Evolutionary conservation across 2,888 invertebrate genomes (phyloP).

Genomic region (Boloria euphrosyne): DNA sequence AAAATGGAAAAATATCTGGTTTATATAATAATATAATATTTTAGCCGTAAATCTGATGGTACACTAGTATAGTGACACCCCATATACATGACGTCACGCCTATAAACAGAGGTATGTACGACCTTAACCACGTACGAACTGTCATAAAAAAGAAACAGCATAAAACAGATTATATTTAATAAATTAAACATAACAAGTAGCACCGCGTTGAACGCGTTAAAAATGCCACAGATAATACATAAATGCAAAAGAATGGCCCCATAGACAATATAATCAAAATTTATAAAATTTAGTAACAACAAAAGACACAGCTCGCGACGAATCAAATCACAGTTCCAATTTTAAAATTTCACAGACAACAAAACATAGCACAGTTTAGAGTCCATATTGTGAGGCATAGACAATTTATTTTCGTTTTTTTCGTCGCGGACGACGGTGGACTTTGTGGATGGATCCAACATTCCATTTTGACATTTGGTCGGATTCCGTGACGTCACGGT

Average conservation of each 20-base stretch:
- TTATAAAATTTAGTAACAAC: slow-evolving; percentile 38
- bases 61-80: slow-evolving; percentile 84
- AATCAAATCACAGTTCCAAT: slow-evolving; percentile 72
- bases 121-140: slow-evolving; percentile 84
- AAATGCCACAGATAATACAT: slow-evolving; percentile 60
- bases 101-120: slow-evolving; percentile 90
- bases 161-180: slow-evolving; percentile 57
- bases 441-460: slow-evolving; percentile 77
- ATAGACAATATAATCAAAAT: slow-evolving; percentile 16
- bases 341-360: slow-evolving; percentile 52
- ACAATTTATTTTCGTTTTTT: slow-evolving; percentile 78
- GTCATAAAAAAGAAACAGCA: slow-evolving; percentile 54
- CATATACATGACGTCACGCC: slow-evolving; percentile 95
- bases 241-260: slow-evolving; percentile 51
- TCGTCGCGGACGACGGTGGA: slow-evolving; percentile 80
- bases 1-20: slow-evolving; percentile 5
- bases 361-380: slow-evolving; percentile 44
- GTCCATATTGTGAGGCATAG: slow-evolving; percentile 49
- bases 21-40: slow-evolving; percentile 27
- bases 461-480: slow-evolving; percentile 64
- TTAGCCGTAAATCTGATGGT: slow-evolving; percentile 72
- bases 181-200: slow-evolving; percentile 45
- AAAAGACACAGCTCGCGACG: slow-evolving; percentile 42
- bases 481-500: slow-evolving; percentile 56
- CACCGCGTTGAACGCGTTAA: slow-evolving; percentile 57